These are phyloP conservation scores for Polypterus senegalus DNA, from an alignment of 2,113 vertebrate species.

Conservation along the genomic window DNA sequence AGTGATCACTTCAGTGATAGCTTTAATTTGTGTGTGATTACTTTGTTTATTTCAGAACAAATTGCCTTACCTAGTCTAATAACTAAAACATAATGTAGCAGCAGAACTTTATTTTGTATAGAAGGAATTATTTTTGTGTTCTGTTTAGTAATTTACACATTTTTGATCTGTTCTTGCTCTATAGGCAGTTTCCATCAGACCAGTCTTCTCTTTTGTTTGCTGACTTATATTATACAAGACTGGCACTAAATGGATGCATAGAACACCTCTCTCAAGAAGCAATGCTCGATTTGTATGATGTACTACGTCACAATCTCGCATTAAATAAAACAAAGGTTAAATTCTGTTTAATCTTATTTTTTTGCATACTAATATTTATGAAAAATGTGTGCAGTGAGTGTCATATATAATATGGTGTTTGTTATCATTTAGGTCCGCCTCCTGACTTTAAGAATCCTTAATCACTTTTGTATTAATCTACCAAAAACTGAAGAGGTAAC, in stretches of 20 bases:
- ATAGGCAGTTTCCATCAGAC: constrained; percentile 66
- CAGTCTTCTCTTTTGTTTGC: constrained; percentile 68
- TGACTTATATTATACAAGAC: constrained; percentile 80
- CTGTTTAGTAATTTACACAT: not conserved
- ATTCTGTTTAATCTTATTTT: constrained; percentile 10
- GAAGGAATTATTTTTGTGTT: not conserved
- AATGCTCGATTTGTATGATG: constrained; percentile 61
- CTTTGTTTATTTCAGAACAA: too few species aligned
- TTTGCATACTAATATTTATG: not conserved
- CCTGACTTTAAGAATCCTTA: constrained; percentile 76
- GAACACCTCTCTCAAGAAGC: constrained; percentile 61
- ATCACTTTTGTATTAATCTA: constrained; percentile 65
- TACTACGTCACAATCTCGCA: constrained; percentile 73
- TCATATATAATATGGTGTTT: too few species aligned
- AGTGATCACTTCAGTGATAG: too few species aligned
- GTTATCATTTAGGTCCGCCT: constrained; percentile 64
- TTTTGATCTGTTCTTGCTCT: constrained; percentile 2
- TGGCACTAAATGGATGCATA: constrained; percentile 69
- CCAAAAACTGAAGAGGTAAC: constrained; percentile 58
- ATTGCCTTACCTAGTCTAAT: too few species aligned
- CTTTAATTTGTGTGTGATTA: too few species aligned
- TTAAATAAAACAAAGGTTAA: constrained; percentile 73
- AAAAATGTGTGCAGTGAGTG: not conserved
- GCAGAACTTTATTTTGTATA: not conserved
- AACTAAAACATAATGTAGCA: too few species aligned